A percentile compares a stretch with the other conserved stretches of the same genome.
These are phyloP conservation scores for Yponomeuta evonymella DNA, from an alignment of 2,888 invertebrate genomes.

Conservation along the genomic window DNA sequence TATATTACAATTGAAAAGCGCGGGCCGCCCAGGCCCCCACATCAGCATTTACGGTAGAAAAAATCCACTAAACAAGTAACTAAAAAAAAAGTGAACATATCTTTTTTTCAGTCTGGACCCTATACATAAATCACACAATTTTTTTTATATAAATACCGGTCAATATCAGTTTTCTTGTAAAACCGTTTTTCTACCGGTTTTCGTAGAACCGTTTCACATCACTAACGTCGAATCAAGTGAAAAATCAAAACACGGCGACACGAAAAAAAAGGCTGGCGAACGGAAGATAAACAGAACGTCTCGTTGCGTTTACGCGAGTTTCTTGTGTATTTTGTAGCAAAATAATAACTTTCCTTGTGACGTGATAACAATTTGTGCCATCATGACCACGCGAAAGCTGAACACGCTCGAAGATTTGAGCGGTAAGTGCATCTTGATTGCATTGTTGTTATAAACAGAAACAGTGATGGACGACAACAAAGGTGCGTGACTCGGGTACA, in stretches of 20 bases:
- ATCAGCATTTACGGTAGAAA: no score
- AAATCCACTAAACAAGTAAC: no score
- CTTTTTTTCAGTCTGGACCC: no score
- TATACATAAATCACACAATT: no score
- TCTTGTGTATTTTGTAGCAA: neutral
- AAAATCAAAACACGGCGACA: slow-evolving; percentile 12
- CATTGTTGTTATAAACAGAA: slow-evolving; percentile 10
- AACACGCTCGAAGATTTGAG: slow-evolving; percentile 69
- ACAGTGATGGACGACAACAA: slow-evolving; percentile 13
- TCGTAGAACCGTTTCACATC: no score
- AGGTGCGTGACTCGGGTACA: slow-evolving; percentile 39
- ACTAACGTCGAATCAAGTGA: neutral
- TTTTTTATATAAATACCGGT: no score
- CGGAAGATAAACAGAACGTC: neutral
- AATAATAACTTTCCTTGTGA: neutral
- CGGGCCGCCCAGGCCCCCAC: no score
- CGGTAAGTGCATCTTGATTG: slow-evolving; percentile 46
- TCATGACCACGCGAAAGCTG: slow-evolving; percentile 65
- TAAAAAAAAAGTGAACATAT: no score
- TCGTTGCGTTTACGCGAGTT: neutral
- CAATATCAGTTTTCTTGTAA: no score
- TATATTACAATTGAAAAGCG: no score
- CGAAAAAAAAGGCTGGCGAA: slow-evolving; percentile 2
- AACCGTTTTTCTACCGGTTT: no score
- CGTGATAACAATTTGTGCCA: slow-evolving; percentile 22